Evolutionary conservation across 2,797 vertebrate species (phyloP).

Genomic region (Myripristis murdjan): DNA sequence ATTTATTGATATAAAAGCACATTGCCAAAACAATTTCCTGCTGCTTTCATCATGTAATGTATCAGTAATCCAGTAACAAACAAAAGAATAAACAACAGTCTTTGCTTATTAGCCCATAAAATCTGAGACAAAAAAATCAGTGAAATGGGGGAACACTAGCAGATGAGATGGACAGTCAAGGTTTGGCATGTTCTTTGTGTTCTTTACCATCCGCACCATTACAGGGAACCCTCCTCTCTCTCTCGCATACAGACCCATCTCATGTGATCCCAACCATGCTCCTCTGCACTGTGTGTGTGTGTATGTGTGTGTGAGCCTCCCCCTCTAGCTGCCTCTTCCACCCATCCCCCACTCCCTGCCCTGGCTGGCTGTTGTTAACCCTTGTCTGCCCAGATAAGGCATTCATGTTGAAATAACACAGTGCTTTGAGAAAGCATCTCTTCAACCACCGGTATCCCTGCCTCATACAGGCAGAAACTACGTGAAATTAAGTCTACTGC

Average conservation of each 20-base stretch:
- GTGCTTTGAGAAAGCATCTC: slow-evolving; percentile 48
- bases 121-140: slow-evolving; percentile 63
- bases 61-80: slow-evolving; percentile 78
- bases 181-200: slow-evolving; percentile 45
- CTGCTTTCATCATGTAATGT: slow-evolving; percentile 82
- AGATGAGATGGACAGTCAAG: neutral
- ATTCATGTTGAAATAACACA: slow-evolving; percentile 65
- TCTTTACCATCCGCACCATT: slow-evolving; percentile 41
- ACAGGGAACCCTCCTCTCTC: slow-evolving; percentile 45
- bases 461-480: slow-evolving; percentile 45
- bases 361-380: slow-evolving; percentile 78
- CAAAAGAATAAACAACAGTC: slow-evolving; percentile 29
- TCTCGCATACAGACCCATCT: slow-evolving; percentile 41
- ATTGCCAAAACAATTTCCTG: slow-evolving; percentile 75
- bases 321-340: slow-evolving; percentile 65
- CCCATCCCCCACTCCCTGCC: slow-evolving; percentile 75
- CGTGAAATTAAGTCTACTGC: slow-evolving; percentile 41
- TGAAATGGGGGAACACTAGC: slow-evolving; percentile 14
- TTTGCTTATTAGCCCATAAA: slow-evolving; percentile 63
- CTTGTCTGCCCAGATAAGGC: slow-evolving; percentile 66
- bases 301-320: slow-evolving; percentile 16
- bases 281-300: slow-evolving; percentile 43
- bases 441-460: slow-evolving; percentile 14
- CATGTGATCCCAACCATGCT: slow-evolving; percentile 59
- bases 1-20: slow-evolving; percentile 72